Conservation (phyloP, 2,113 vertebrate genomes). For the Myodes glareolus region DNA sequence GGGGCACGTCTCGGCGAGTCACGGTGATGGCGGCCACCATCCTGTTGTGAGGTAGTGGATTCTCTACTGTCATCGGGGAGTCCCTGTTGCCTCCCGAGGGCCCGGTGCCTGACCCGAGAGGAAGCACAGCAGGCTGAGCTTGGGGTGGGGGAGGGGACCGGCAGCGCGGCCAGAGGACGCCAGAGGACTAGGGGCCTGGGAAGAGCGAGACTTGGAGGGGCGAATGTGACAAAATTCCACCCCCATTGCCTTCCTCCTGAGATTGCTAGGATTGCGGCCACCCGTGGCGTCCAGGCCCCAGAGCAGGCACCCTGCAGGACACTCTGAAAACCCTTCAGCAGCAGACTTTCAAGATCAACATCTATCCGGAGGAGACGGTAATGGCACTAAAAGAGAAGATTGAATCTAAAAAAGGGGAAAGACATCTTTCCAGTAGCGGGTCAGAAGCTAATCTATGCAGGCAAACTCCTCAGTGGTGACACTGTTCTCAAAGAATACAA, state of each 20-base stretch:
- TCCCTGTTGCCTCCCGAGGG: background rate
- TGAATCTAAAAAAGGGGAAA: too few species aligned
- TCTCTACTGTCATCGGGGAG: constrained; percentile 25
- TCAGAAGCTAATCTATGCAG: constrained; percentile 77
- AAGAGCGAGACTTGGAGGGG: constrained; percentile 11
- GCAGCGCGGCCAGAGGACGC: too few species aligned
- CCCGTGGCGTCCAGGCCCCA: constrained; percentile 72
- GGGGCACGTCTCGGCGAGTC: constrained; percentile 74
- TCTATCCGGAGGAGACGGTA: constrained; percentile 93
- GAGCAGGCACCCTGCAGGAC: constrained; percentile 91
- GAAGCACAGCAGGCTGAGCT: constrained; percentile 13
- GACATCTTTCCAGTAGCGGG: too few species aligned
- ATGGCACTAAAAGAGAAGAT: too few species aligned
- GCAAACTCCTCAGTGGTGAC: constrained; percentile 97
- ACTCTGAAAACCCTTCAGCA: constrained; percentile 96
- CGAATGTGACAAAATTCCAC: constrained; percentile 79
- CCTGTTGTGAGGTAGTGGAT: constrained; percentile 81
- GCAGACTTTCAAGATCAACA: constrained; percentile 95
- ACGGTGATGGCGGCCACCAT: constrained; percentile 84
- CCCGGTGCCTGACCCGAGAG: background rate
- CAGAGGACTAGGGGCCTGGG: background rate
- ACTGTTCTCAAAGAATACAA: constrained; percentile 96
- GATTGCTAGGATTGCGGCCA: constrained; percentile 72
- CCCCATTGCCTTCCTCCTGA: constrained; percentile 73
- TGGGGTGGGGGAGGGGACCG: constrained; percentile 58